Evolutionary conservation across 1,140 invertebrate genomes (phyloP).

Genomic region (Halesus radiatus): DNA sequence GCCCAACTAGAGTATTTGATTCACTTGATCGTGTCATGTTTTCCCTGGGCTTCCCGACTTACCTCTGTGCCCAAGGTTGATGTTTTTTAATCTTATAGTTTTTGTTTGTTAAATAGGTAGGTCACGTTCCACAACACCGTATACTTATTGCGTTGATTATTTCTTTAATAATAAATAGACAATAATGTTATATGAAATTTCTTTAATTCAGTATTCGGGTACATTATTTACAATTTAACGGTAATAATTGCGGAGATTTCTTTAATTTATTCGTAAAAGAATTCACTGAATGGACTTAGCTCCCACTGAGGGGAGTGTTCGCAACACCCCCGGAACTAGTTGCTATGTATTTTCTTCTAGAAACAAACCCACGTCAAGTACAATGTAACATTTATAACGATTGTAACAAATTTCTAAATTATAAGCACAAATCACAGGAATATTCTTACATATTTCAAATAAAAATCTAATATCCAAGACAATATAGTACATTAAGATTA

Average conservation of each 20-base stretch:
- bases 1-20: too few species aligned
- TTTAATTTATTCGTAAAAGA: neutral
- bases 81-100: too few species aligned
- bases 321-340: neutral
- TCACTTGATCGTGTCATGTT: too few species aligned
- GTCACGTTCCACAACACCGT: too few species aligned
- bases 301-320: neutral
- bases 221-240: constrained; percentile 38
- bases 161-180: too few species aligned
- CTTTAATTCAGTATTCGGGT: constrained; percentile 32
- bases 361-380: constrained; percentile 6
- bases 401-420: constrained; percentile 23
- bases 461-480: neutral
- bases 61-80: too few species aligned
- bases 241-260: constrained; percentile 35
- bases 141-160: too few species aligned
- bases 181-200: neutral
- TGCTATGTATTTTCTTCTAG: neutral
- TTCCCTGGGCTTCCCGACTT: too few species aligned
- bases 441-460: constrained; percentile 8
- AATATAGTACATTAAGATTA: neutral
- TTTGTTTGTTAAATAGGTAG: too few species aligned
- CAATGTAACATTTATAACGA: constrained; percentile 38
- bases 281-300: neutral
- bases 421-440: constrained; percentile 38